Evolutionary conservation across 2,888 invertebrate species (phyloP).

Genomic region (Taenaris catops): DNA sequence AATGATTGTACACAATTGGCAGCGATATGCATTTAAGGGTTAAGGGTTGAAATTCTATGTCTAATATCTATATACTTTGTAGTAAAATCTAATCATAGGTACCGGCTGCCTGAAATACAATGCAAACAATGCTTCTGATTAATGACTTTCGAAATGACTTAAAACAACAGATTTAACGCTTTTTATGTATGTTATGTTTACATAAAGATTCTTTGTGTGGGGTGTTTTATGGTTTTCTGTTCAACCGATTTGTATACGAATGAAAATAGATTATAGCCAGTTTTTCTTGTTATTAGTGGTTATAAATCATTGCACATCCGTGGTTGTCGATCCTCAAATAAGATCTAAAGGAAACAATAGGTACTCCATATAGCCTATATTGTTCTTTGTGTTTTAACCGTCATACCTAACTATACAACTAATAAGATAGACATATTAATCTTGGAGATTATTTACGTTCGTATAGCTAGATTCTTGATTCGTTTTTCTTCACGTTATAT

Average conservation of each 20-base stretch:
- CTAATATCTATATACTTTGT: constrained; percentile 23
- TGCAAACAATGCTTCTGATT: constrained; percentile 54
- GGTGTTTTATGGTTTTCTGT: constrained; percentile 78
- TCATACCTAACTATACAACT: no score
- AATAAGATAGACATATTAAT: no score
- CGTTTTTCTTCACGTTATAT: no score
- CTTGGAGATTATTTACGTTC: no score
- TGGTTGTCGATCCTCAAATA: constrained; percentile 59
- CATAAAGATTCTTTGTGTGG: constrained; percentile 78
- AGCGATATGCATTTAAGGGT: no score
- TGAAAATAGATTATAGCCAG: constrained; percentile 78
- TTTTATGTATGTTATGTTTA: constrained; percentile 75
- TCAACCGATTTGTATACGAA: constrained; percentile 77
- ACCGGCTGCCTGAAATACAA: constrained; percentile 33
- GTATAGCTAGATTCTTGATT: no score
- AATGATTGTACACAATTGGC: no score
- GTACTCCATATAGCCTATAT: constrained; percentile 12
- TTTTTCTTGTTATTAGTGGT: constrained; percentile 76
- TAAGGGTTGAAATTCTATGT: no score
- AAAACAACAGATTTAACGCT: constrained; percentile 75
- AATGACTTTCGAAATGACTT: constrained; percentile 75
- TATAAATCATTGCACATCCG: constrained; percentile 74
- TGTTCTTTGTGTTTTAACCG: constrained; percentile 8
- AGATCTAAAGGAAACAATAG: constrained; percentile 52
- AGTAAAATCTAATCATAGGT: constrained; percentile 49